Evolutionary conservation across 1,140 invertebrate genomes (phyloP).

Genomic region (Lanistes nyassanus): DNA sequence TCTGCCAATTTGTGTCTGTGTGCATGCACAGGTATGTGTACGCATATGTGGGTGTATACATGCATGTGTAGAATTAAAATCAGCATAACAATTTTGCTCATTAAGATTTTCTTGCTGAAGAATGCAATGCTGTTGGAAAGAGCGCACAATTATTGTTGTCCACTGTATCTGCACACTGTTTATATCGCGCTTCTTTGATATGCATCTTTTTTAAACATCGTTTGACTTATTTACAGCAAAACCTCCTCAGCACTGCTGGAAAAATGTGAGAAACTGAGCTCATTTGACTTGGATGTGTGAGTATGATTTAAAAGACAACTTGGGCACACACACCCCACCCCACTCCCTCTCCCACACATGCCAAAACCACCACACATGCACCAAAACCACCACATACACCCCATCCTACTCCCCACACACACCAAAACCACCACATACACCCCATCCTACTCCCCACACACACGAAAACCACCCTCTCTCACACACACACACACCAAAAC

Average conservation of each 20-base stretch:
- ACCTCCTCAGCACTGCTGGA: conserved; percentile 15
- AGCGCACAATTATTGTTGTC: too few species aligned
- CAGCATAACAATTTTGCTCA: too few species aligned
- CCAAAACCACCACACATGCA: not conserved
- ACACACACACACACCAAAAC: too few species aligned
- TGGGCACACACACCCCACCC: not conserved
- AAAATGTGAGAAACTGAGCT: conserved; percentile 28
- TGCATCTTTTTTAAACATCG: not conserved
- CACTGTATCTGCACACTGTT: not conserved
- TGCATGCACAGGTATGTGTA: too few species aligned
- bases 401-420: too few species aligned
- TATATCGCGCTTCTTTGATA: not conserved
- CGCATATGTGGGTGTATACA: not conserved
- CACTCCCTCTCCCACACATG: not conserved
- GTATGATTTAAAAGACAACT: not conserved
- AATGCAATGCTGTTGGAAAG: too few species aligned
- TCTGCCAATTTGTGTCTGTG: too few species aligned
- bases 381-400: too few species aligned
- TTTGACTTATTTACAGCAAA: conserved; percentile 8
- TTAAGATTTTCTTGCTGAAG: too few species aligned
- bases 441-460: too few species aligned
- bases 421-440: too few species aligned
- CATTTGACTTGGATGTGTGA: conserved; percentile 27
- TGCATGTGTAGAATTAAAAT: not conserved
- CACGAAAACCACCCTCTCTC: too few species aligned